These are phyloP conservation scores for Verasper variegatus DNA, from an alignment of 2,113 vertebrate species.

Conservation along the genomic window DNA sequence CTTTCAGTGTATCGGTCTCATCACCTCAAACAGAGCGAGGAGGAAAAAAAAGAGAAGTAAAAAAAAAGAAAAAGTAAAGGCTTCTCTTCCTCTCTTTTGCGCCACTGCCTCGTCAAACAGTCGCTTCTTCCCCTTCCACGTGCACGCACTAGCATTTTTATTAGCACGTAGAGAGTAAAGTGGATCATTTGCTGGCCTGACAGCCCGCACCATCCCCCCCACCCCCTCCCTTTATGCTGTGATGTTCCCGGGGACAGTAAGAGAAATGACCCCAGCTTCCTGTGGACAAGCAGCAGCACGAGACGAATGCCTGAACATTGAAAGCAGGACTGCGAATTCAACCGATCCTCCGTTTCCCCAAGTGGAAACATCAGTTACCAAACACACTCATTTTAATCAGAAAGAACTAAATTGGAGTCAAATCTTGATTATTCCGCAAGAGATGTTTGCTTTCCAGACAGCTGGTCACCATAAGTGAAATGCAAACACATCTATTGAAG, in stretches of 20 bases:
- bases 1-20: conserved; percentile 71
- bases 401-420: not conserved
- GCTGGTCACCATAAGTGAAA: not conserved
- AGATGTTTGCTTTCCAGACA: not conserved
- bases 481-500: not conserved
- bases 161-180: conserved; percentile 65
- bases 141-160: conserved; percentile 80
- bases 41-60: not conserved
- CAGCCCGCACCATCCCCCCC: not conserved
- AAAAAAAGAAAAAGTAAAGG: conserved; percentile 13
- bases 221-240: conserved; percentile 2
- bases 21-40: conserved; percentile 49
- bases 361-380: not conserved
- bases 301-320: conserved; percentile 32
- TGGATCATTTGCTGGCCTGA: conserved; percentile 67
- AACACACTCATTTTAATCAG: not conserved
- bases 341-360: not conserved
- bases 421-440: not conserved
- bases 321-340: conserved; percentile 15
- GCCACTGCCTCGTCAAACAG: conserved; percentile 41
- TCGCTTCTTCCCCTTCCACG: conserved; percentile 26
- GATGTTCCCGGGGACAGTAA: conserved; percentile 14
- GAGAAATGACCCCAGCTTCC: conserved; percentile 51
- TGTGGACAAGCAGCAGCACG: conserved; percentile 5
- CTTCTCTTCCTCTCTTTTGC: conserved; percentile 26